Evolutionary conservation across 2,797 vertebrate genomes (phyloP).

Genomic region (Platyrinchus mystaceus): DNA sequence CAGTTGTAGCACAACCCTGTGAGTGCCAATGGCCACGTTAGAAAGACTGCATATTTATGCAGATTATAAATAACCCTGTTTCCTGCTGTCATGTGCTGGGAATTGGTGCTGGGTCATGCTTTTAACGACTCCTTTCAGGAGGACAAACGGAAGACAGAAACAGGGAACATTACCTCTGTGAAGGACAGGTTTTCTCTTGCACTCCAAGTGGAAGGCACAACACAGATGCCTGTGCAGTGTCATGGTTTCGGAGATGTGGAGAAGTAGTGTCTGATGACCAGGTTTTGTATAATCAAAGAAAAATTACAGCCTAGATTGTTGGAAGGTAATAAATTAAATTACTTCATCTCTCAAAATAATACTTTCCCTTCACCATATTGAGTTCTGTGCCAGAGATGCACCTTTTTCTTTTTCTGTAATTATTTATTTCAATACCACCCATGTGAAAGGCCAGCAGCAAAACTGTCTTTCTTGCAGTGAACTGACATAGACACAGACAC

Average conservation of each 20-base stretch:
- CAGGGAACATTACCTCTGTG: fast-evolving
- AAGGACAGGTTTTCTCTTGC: neutral
- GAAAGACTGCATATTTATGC: neutral
- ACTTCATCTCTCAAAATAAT: neutral
- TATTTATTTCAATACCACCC: neutral
- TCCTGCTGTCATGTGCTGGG: neutral
- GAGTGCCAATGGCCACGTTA: neutral
- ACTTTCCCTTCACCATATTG: neutral
- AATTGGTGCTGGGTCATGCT: neutral
- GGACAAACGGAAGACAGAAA: neutral
- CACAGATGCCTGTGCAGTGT: neutral
- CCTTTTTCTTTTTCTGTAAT: neutral
- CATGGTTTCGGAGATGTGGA: neutral
- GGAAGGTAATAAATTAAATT: neutral
- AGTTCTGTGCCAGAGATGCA: neutral
- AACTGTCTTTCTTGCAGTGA: neutral
- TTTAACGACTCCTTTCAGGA: neutral
- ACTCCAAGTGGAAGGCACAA: neutral
- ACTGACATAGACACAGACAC: too few relatives aligned
- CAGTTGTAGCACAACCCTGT: neutral
- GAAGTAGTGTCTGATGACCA: neutral
- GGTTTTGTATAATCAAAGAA: neutral
- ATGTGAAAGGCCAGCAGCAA: neutral
- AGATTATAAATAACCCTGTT: neutral
- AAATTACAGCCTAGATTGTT: neutral